Evolutionary conservation across 2,113 vertebrate species (phyloP), one percentile per base, ranked within the genome.

Genomic region (Gnathonemus echidnorhynchus): DNA sequence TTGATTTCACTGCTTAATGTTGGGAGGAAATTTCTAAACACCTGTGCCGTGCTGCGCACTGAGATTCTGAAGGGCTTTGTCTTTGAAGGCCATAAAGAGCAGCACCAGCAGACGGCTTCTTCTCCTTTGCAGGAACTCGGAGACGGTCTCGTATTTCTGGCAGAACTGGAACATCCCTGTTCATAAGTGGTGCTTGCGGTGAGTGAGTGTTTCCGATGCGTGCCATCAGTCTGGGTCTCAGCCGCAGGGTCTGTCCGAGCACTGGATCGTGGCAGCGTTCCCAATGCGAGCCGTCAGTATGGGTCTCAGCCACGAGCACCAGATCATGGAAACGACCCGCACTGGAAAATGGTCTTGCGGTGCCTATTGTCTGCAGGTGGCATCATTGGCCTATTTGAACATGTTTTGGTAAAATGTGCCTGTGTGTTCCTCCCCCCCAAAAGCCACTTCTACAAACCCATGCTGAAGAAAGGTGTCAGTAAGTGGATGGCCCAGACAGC

Each of bases 111-210:
- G 45, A 85, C 8, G 0, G 21, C 83, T 24, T 46, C 5, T 86
- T 49, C 5, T 87, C 49, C 21, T 91, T 91, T 52, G 86, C 92
- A 98, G 98, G 98, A 98, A 98, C 92, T 96, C 98, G 0, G 97
- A 98, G 93, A 96, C 96, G 0, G 95, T 98, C 90, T 96, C 95
- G 0, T 98, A 98, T 92, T 98, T 98, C 92, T 98, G 97, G 97
- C 94, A 97, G 91, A 98, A 98, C 93, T 98, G 98, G 97, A 98
- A 98, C 89, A 98, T 98, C 91, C 98, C 98, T 0, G 98, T 98
- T 35, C 97, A 98, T 94, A 98, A 97, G 91, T 98, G 98, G 98
- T 98, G 97, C 35, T 89, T 96, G 56, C 96, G 97, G 98, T 98
- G 90, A 93, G 95, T 93, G 49, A 24, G 10, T 24, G 19, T 17